Percentiles rank a stretch among this genome's conserved stretches.
phyloP scores from a whole-genome alignment of 2,888 invertebrate genomes.

The Embidobia sp. region DNA sequence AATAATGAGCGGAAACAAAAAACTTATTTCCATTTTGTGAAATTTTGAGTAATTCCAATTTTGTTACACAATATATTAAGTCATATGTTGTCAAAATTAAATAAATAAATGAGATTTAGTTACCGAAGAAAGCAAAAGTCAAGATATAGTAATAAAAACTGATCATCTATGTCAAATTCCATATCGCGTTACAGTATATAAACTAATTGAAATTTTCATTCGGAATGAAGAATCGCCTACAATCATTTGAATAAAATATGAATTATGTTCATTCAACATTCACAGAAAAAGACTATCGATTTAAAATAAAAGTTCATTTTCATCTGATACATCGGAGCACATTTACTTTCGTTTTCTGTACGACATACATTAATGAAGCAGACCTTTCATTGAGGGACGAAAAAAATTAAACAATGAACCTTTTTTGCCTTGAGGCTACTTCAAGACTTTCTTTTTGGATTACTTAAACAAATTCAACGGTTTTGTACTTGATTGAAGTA shows the following conservation, averaged over 20 bases:
- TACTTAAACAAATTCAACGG: conserved; percentile 2
- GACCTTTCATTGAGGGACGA: conserved; percentile 45
- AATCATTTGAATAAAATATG: conserved; percentile 6
- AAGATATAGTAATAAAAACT: no score
- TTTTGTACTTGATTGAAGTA: no score
- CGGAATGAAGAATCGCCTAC: background rate
- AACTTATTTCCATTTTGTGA: no score
- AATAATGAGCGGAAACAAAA: no score
- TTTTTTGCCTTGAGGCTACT: background rate
- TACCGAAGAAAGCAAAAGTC: no score
- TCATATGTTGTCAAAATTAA: no score
- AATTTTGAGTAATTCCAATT: no score
- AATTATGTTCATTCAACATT: conserved; percentile 19
- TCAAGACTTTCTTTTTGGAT: conserved; percentile 29
- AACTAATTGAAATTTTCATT: conserved; percentile 25
- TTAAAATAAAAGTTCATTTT: conserved; percentile 29
- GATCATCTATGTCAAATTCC: background rate
- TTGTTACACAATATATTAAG: no score
- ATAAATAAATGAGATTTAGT: no score
- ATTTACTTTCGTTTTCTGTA: conserved; percentile 57
- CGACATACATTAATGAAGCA: conserved; percentile 36
- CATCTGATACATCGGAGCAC: conserved; percentile 9
- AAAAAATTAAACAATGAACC: conserved; percentile 34
- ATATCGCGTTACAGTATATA: conserved; percentile 34
- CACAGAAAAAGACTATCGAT: conserved; percentile 27